phyloP scores from a whole-genome alignment of 1,140 invertebrate species.

The Trissolcus basalis region DNA sequence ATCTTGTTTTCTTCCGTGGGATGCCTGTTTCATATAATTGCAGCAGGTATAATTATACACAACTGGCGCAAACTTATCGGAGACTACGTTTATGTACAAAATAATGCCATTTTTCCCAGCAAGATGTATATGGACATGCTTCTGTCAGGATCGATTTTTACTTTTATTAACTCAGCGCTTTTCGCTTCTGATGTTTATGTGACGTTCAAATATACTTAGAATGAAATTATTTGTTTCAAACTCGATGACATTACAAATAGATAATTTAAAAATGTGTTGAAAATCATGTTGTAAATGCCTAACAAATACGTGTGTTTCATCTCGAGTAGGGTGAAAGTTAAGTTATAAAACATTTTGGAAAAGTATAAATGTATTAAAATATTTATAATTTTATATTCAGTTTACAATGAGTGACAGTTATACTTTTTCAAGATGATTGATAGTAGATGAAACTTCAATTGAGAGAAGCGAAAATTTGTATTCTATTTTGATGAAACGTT shows the following conservation, averaged over 20 bases:
- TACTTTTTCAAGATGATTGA: neutral
- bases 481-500: conserved; percentile 5
- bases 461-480: neutral
- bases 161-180: conserved; percentile 76
- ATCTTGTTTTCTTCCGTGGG: conserved; percentile 80
- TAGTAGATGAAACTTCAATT: neutral
- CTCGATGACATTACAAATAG: no score
- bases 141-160: conserved; percentile 77
- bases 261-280: neutral
- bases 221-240: no score
- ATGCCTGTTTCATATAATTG: conserved; percentile 79
- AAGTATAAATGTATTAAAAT: neutral
- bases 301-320: no score
- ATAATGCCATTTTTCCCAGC: conserved; percentile 76
- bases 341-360: neutral
- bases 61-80: conserved; percentile 75
- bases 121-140: conserved; percentile 80
- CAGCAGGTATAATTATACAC: conserved; percentile 80
- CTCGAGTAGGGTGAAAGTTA: no score
- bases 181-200: conserved; percentile 77
- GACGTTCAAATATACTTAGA: conserved; percentile 60
- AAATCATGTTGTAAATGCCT: no score
- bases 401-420: neutral
- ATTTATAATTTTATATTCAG: neutral
- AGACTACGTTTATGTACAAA: conserved; percentile 68